Evolutionary conservation across 2,797 vertebrate species (phyloP).

Genomic region (Gymnothorax javanicus): DNA sequence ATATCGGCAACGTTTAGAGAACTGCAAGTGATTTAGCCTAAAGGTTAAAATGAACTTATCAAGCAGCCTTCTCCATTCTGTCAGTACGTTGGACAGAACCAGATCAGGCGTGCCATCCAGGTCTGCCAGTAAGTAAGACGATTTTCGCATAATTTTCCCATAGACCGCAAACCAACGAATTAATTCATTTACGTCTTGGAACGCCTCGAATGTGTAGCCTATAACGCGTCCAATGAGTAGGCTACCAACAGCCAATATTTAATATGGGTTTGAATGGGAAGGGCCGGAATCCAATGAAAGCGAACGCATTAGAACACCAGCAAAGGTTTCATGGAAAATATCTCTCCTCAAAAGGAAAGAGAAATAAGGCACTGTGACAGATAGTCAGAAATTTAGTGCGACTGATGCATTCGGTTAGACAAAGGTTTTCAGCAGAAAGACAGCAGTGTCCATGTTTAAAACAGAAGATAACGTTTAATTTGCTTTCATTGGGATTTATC

Average conservation of each 20-base stretch:
- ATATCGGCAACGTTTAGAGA: background rate
- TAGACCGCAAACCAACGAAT: background rate
- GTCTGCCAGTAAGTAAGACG: background rate
- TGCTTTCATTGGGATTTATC: conserved; percentile 8
- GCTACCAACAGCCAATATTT: background rate
- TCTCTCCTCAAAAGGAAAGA: background rate
- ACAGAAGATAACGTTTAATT: background rate
- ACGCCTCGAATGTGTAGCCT: background rate
- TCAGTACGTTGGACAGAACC: conserved; percentile 41
- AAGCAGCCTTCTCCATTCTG: background rate
- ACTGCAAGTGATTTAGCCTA: no score
- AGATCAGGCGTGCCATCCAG: background rate
- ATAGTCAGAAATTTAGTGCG: no score
- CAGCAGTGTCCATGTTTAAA: background rate
- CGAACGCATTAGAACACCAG: background rate
- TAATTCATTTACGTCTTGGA: background rate
- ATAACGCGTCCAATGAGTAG: background rate
- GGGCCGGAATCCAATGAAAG: no score
- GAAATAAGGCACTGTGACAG: background rate
- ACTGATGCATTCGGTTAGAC: no score
- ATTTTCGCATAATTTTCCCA: background rate
- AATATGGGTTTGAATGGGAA: no score
- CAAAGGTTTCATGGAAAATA: background rate
- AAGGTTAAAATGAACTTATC: background rate
- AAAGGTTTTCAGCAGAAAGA: background rate